phyloP scores from a whole-genome alignment of 2,797 vertebrate genomes.

The Aeoliscus strigatus region DNA sequence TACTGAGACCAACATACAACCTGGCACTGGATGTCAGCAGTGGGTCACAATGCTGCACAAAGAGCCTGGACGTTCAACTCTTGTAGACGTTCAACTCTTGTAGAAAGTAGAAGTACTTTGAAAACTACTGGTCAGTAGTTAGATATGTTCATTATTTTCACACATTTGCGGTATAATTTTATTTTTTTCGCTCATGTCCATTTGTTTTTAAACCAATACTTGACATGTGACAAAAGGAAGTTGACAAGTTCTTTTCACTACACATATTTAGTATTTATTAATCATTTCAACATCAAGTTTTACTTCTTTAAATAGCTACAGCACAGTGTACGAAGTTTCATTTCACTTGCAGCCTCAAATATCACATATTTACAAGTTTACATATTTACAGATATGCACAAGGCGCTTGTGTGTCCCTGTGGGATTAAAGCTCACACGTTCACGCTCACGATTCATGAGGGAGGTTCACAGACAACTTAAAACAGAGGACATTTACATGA shows the following conservation, averaged over 20 bases:
- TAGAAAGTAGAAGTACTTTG: too few relatives aligned
- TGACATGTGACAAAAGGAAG: background rate
- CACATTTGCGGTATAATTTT: background rate
- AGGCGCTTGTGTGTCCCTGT: conserved; percentile 36
- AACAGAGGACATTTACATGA: conserved; percentile 44
- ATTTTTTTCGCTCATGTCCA: too few relatives aligned
- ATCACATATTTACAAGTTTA: conserved; percentile 68
- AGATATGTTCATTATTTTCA: background rate
- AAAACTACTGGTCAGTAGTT: too few relatives aligned
- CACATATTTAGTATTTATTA: conserved; percentile 67
- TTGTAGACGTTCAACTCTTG: too few relatives aligned
- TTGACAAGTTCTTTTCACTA: conserved; percentile 7
- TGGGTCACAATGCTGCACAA: background rate
- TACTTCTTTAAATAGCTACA: conserved; percentile 66
- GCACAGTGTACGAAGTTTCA: conserved; percentile 40
- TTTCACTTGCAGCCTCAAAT: conserved; percentile 53
- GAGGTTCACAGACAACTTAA: conserved; percentile 22
- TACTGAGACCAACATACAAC: too few relatives aligned
- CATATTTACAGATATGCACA: conserved; percentile 64
- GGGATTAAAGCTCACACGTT: conserved; percentile 55
- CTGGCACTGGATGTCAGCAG: conserved; percentile 33
- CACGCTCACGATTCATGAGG: conserved; percentile 37
- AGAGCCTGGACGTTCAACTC: too few relatives aligned
- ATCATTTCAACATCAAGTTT: conserved; percentile 20
- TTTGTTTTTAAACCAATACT: too few relatives aligned